Evolutionary conservation across 2,113 vertebrate genomes (phyloP).

Genomic region (Rana temporaria): DNA sequence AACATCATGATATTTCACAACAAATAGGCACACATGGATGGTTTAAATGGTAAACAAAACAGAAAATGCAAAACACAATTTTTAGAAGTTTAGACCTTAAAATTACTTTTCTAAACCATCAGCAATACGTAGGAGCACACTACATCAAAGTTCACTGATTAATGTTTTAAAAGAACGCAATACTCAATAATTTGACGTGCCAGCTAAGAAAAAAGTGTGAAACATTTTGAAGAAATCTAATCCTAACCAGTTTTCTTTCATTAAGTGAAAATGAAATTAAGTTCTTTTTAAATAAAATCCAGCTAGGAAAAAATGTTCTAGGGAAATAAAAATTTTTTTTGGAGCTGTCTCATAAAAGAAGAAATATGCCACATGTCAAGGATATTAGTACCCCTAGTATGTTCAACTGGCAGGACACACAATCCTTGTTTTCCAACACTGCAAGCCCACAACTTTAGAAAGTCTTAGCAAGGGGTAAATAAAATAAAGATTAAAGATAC

Average conservation of each 20-base stretch:
- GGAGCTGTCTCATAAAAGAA: constrained; percentile 45
- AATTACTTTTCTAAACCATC: too few relatives aligned
- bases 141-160: too few relatives aligned
- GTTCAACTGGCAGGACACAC: constrained; percentile 29
- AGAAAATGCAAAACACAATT: too few relatives aligned
- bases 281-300: constrained; percentile 14
- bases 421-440: constrained; percentile 38
- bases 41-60: too few relatives aligned
- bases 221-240: background rate
- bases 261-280: constrained; percentile 6
- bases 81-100: too few relatives aligned
- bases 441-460: background rate
- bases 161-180: background rate
- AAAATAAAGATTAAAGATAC: constrained; percentile 50
- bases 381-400: constrained; percentile 15
- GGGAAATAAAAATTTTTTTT: constrained; percentile 1
- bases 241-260: constrained; percentile 20
- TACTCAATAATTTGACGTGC: background rate
- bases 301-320: constrained; percentile 25
- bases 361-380: constrained; percentile 41
- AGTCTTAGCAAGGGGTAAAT: constrained; percentile 33
- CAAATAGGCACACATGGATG: too few relatives aligned
- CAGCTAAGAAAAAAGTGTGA: constrained; percentile 6
- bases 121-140: too few relatives aligned
- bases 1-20: too few relatives aligned